Base-by-base conservation (phyloP, 2,797 vertebrate species). In the Coranthus polyacanthus region DNA sequence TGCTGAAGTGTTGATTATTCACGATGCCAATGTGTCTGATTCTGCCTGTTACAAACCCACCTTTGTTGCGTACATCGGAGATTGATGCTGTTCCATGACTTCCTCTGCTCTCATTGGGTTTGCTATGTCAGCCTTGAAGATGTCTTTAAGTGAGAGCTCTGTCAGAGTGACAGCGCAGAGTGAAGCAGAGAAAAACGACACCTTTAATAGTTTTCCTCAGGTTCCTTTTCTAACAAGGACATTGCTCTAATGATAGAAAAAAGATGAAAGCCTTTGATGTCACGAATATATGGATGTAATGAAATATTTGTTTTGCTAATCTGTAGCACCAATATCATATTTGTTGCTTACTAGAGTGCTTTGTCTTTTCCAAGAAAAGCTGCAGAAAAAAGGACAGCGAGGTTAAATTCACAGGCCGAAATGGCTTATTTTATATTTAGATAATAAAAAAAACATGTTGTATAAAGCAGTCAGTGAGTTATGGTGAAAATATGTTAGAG, bases 101-200 rank as follows among this genome's bases (percentile, higher is more conserved):
- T 59, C 5, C 36, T 37, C 34, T 61, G 39, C 22, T 17, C 24
- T 60, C 45, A 36, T 6, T 50, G 66, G 41, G 70, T 60, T 58
- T 51, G 37, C 36, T 24, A 18, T 46, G 71, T 68, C 62, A 78
- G 68, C 63, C 58, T 65, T 72, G 65, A 63, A 75, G 59, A 77
- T 29, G 61, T 68, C 43, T 77, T 51, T 55, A 61, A 79, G 68
- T 71, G 50, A 56, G 41, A 77, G 71, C 59, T 67, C 66, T 72
- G 52, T 46, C 41, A 73, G 76, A 83, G 37, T 78, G 88, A 73
- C 82, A 67, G 61, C 37, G 64, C 70, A 56, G 12, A 81, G 51
- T 18, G 61, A 64, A 68, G 57, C 43, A 50, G 29, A 59, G 53
- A 49, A 62, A 67, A 29, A 32, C 13, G 17, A 16, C 32, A 50